Conservation (phyloP, 2,888 invertebrate genomes). For the Plemyria rubiginata region DNA sequence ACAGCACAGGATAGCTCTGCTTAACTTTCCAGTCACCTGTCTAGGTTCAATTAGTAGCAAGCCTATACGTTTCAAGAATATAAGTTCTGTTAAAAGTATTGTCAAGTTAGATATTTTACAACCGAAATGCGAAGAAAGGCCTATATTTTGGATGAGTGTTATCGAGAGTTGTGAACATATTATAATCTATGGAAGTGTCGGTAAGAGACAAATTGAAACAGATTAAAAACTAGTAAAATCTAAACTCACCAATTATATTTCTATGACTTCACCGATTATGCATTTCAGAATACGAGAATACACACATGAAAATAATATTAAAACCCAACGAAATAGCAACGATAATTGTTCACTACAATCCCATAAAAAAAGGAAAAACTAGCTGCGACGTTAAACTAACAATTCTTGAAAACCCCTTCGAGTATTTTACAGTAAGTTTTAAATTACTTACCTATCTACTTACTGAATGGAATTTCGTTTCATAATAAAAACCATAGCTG, state of each 20-base stretch:
- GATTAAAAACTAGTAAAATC: neutral
- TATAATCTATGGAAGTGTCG: slow-evolving; percentile 51
- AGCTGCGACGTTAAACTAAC: slow-evolving; percentile 66
- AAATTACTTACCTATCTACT: neutral
- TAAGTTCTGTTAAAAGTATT: slow-evolving; percentile 62
- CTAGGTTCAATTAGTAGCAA: slow-evolving; percentile 66
- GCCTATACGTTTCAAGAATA: slow-evolving; percentile 67
- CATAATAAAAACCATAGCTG: neutral
- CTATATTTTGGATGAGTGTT: slow-evolving; percentile 66
- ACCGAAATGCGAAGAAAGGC: slow-evolving; percentile 55
- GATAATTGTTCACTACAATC: slow-evolving; percentile 65
- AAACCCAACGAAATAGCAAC: slow-evolving; percentile 59
- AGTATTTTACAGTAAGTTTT: slow-evolving; percentile 66
- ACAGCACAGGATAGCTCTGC: slow-evolving; percentile 55
- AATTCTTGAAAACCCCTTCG: slow-evolving; percentile 73
- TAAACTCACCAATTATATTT: neutral
- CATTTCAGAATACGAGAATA: slow-evolving; percentile 58
- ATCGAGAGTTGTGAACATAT: slow-evolving; percentile 50
- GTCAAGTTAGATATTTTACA: slow-evolving; percentile 58
- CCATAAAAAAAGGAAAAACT: slow-evolving; percentile 65
- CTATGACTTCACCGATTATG: neutral
- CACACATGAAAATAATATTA: slow-evolving; percentile 52
- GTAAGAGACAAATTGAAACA: no score
- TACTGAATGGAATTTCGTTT: neutral
- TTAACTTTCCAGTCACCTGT: slow-evolving; percentile 73